A percentile compares a stretch with the other conserved stretches of the same genome.
Evolutionary conservation across 1,140 invertebrate species (phyloP).

Genomic region (Pentalonia nigronervosa): DNA sequence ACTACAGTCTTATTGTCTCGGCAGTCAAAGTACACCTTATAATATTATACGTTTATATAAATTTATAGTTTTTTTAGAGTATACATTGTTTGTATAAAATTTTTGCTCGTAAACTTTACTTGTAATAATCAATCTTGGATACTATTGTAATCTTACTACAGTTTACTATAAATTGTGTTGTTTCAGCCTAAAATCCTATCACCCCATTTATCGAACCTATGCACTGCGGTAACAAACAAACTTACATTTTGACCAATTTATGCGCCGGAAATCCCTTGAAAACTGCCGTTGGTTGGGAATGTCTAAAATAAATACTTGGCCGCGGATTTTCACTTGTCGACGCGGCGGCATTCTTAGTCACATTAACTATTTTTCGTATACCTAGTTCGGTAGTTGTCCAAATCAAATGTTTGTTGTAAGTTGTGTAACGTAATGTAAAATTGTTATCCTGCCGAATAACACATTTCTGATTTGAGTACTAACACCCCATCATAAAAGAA

Average conservation of each 20-base stretch:
- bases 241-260: neutral
- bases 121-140: too few relatives aligned
- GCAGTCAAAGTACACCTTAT: neutral
- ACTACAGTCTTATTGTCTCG: neutral
- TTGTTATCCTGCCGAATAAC: neutral
- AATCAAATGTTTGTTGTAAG: neutral
- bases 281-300: neutral
- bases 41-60: too few relatives aligned
- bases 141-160: neutral
- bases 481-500: neutral
- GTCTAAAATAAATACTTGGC: neutral
- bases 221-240: too few relatives aligned
- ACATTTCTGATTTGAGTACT: neutral
- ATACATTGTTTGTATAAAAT: neutral
- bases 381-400: neutral
- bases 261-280: neutral
- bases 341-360: too few relatives aligned
- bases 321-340: neutral
- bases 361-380: too few relatives aligned
- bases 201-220: neutral
- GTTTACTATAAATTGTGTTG: neutral
- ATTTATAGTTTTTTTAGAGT: too few relatives aligned
- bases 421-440: neutral
- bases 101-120: neutral
- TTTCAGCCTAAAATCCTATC: neutral